phyloP scores from a whole-genome alignment of 1,140 invertebrate species.

The Trachymyrmex septentrionalis region DNA sequence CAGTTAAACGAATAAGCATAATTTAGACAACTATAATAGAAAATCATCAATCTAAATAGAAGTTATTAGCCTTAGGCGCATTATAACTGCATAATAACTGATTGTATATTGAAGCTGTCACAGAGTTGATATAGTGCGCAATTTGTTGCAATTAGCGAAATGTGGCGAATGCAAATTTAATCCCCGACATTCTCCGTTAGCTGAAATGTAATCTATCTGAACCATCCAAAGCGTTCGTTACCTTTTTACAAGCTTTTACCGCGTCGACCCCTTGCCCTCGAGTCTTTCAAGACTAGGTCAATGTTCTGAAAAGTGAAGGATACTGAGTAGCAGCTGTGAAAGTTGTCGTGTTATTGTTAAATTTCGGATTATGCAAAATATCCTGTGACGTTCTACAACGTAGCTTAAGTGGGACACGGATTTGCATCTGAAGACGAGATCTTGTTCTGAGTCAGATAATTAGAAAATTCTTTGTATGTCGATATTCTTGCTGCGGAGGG shows the following conservation, averaged over 20 bases:
- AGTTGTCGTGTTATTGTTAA: constrained; percentile 79
- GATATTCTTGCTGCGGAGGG: not conserved
- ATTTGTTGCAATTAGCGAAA: constrained; percentile 39
- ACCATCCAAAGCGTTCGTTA: constrained; percentile 4
- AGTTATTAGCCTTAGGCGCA: not conserved
- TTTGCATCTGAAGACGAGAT: constrained; percentile 77
- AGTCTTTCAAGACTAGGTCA: constrained; percentile 81
- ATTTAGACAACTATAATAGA: not conserved
- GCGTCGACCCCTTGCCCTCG: constrained; percentile 66
- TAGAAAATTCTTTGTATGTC: constrained; percentile 55
- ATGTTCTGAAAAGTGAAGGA: constrained; percentile 73
- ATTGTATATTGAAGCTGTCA: constrained; percentile 12
- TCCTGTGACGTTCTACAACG: constrained; percentile 67
- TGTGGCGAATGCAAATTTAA: constrained; percentile 25
- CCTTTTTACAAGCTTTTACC: constrained; percentile 18
- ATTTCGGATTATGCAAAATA: constrained; percentile 83
- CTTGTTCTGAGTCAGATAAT: constrained; percentile 61
- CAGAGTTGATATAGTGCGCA: not conserved
- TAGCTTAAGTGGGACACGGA: constrained; percentile 77
- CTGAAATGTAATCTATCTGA: constrained; percentile 44
- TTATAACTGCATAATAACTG: not conserved
- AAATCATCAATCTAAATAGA: not conserved
- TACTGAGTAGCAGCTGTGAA: constrained; percentile 75
- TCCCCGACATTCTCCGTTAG: not conserved
- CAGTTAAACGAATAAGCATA: constrained; percentile 1